These are phyloP conservation scores for Rostrhamus sociabilis DNA, from an alignment of 2,797 vertebrate genomes.

Conservation along the genomic window DNA sequence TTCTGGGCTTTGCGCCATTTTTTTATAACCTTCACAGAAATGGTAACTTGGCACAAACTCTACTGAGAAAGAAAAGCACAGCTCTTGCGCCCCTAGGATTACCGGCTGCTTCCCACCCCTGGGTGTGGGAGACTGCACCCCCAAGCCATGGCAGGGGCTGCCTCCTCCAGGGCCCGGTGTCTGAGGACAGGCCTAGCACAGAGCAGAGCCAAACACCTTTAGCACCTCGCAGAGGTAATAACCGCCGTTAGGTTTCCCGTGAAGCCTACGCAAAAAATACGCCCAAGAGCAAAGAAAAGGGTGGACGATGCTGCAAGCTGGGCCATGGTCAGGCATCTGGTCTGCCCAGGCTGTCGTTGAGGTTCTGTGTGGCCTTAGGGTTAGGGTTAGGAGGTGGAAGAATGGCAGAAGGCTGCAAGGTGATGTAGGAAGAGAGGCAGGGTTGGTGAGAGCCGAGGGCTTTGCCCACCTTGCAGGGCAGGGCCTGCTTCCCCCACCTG, in stretches of 20 bases:
- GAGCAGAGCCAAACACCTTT: neutral
- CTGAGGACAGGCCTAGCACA: neutral
- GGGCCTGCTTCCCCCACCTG: neutral
- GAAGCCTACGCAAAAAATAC: accelerated
- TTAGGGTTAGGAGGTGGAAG: neutral
- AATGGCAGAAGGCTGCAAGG: neutral
- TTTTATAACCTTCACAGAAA: neutral
- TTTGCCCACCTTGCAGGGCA: neutral
- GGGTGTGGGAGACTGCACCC: neutral
- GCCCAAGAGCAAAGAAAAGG: neutral
- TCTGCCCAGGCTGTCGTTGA: neutral
- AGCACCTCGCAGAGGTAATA: neutral
- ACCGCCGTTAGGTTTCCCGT: neutral
- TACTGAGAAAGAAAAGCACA: neutral
- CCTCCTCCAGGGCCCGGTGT: neutral
- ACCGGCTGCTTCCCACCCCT: accelerated
- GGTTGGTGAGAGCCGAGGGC: neutral
- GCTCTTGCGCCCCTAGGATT: neutral
- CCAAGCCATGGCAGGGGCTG: neutral
- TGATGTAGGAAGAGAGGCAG: neutral
- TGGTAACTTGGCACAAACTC: neutral
- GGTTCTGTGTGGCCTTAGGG: neutral
- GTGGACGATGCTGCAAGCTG: neutral
- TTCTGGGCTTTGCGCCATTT: accelerated
- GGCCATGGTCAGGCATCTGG: neutral